Conservation (phyloP, 2,888 invertebrate genomes). For the Netelia fuscicornis region DNA sequence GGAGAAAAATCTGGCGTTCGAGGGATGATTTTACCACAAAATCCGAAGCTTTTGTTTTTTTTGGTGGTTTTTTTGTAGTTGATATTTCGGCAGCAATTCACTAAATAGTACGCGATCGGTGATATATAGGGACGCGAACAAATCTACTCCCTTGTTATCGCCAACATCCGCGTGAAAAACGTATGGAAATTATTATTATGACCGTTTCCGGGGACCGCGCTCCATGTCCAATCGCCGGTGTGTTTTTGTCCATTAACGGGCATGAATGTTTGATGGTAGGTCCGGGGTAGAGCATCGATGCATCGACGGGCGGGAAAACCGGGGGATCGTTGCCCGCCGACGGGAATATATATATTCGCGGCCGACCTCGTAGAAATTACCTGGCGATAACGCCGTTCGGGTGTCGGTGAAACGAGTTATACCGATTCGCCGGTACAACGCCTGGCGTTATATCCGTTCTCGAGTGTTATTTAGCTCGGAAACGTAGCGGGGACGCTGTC, state of each 20-base stretch:
- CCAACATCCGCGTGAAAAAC: constrained; percentile 4
- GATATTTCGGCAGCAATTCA: neutral
- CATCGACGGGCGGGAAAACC: constrained; percentile 17
- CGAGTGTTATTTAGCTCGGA: constrained; percentile 13
- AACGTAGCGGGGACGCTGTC: neutral
- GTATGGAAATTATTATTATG: constrained; percentile 38
- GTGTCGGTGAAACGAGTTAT: constrained; percentile 71
- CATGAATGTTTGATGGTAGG: constrained; percentile 75
- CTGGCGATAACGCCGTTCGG: constrained; percentile 74
- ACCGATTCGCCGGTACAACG: constrained; percentile 14
- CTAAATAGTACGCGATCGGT: constrained; percentile 1
- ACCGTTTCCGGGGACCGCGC: neutral
- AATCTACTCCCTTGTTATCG: neutral
- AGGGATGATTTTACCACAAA: neutral
- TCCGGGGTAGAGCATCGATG: neutral
- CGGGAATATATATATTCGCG: constrained; percentile 12
- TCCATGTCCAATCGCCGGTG: neutral
- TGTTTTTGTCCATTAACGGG: constrained; percentile 22
- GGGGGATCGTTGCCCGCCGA: neutral
- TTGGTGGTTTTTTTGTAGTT: neutral
- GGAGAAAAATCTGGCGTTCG: neutral
- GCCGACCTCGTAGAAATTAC: constrained; percentile 71
- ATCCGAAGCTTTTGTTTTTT: neutral
- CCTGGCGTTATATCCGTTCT: neutral
- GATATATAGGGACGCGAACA: neutral